phyloP scores from a whole-genome alignment of 2,888 invertebrate genomes.

The Cremastinae sp. region DNA sequence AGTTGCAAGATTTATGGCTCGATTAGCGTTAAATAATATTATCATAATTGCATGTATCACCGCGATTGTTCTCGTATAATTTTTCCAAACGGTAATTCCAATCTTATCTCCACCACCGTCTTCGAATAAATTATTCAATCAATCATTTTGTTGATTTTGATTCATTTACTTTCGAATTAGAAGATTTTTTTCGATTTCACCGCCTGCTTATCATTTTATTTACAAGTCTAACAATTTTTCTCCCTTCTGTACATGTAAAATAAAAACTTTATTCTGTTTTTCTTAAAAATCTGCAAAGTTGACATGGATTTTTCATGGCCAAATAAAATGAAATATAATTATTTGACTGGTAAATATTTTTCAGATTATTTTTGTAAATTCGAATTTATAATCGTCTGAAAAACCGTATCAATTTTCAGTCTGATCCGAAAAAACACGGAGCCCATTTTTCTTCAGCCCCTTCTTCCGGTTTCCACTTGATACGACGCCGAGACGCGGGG shows the following conservation, averaged over 20 bases:
- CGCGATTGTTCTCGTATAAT: slow-evolving; percentile 13
- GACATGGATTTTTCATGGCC: too few relatives aligned
- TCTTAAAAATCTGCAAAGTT: too few relatives aligned
- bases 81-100: not conserved
- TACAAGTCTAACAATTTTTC: too few relatives aligned
- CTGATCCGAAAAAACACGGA: not conserved
- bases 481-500: slow-evolving; percentile 64
- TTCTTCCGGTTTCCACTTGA: slow-evolving; percentile 22
- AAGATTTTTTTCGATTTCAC: too few relatives aligned
- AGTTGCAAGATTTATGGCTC: slow-evolving; percentile 9
- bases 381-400: not conserved
- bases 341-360: too few relatives aligned
- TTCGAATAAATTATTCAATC: not conserved
- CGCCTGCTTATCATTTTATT: too few relatives aligned
- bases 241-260: too few relatives aligned
- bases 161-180: too few relatives aligned
- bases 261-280: too few relatives aligned
- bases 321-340: too few relatives aligned
- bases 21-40: slow-evolving; percentile 5
- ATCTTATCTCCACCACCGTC: not conserved
- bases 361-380: not conserved
- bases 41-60: slow-evolving; percentile 1
- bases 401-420: not conserved
- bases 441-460: slow-evolving; percentile 1
- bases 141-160: too few relatives aligned